phyloP scores from a whole-genome alignment of 2,113 vertebrate genomes.

The Typhlomys cinereus region DNA sequence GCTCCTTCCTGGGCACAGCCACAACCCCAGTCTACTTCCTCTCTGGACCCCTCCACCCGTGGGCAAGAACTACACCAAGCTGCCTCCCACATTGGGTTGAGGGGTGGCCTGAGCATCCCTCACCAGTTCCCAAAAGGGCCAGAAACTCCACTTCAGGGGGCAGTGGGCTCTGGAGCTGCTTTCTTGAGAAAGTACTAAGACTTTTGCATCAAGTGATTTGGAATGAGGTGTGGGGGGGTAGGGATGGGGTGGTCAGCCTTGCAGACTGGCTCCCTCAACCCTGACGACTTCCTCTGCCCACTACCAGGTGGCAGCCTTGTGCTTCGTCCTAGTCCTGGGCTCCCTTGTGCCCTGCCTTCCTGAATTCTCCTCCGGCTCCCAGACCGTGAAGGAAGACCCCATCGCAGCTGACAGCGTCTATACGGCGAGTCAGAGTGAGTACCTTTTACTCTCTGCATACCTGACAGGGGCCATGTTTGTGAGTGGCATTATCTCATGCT shows the following conservation, averaged over 20 bases:
- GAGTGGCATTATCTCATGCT: neutral
- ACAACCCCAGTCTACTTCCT: neutral
- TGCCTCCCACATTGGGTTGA: neutral
- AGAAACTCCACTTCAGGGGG: neutral
- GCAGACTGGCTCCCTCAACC: neutral
- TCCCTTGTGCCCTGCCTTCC: conserved; percentile 95
- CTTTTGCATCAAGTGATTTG: neutral
- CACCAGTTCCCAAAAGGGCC: neutral
- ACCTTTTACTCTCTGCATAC: neutral
- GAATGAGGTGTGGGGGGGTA: neutral
- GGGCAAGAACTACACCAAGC: too few relatives aligned
- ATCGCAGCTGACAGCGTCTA: conserved; percentile 90
- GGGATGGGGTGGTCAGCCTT: too few relatives aligned
- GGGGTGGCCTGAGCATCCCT: neutral
- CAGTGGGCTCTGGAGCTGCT: neutral
- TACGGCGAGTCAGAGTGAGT: conserved; percentile 95
- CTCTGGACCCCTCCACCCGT: neutral
- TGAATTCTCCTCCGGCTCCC: conserved; percentile 91
- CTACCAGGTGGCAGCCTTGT: conserved; percentile 94
- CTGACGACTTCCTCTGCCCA: conserved; percentile 27
- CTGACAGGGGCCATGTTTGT: neutral
- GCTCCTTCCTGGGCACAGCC: neutral
- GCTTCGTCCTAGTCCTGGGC: conserved; percentile 97
- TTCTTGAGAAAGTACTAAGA: neutral
- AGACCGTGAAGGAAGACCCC: conserved; percentile 91